Base-by-base conservation (phyloP, 2,113 vertebrate genomes). In the Coptodon rendalli region DNA sequence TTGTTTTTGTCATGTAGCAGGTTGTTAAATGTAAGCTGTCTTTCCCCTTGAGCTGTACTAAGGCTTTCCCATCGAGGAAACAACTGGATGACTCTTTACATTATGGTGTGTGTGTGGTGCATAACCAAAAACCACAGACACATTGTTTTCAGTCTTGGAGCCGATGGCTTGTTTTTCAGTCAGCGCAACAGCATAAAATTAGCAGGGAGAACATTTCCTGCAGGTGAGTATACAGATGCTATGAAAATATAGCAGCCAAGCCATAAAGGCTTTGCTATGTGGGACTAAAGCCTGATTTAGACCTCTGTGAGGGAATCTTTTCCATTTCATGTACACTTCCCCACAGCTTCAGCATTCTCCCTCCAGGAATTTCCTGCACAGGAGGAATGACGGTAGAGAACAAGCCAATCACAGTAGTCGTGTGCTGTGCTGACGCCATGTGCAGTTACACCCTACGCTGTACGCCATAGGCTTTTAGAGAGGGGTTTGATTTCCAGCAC, bases 11-110 rank as follows among this genome's bases (percentile, higher is more conserved):
- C 68, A 24, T 73, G 14, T 0, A 24, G 7, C 14, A 22, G 38
- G 38, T 24, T 24, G 38, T 43, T 68, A 68, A 40, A 68, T 40
- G 63, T 40, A 24, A 71, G 0, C 36, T 2, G 17, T 63, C 0
- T 3, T 63, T 19, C 16, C 59, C 9, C 5, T 19, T 0, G 16
- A 27, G 36, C 12, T 43, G 38, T 24, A 3, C 7, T 43, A 7
- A 24, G n/a, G 63, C 19, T 43, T 68, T 27, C 22, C 13, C 68
- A 16, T 73, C 1, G 0, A 73, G 22, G 5, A 22, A 63, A 36
- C 36, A 43, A 14, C 6, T 1, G 13, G 2, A 66, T 38, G 36
- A 14, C n/a, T 40, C 36, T 68, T 68, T 22, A 8, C 0, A 43
- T 71, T 0, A 71, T 43, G 1, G 38, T 9, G 38, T 4, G 63